Evolutionary conservation across 92 coral and sea anemone genomes (phyloP), one percentile per base, ranked within the genome.

Genomic region (Scolanthus callimorphus): DNA sequence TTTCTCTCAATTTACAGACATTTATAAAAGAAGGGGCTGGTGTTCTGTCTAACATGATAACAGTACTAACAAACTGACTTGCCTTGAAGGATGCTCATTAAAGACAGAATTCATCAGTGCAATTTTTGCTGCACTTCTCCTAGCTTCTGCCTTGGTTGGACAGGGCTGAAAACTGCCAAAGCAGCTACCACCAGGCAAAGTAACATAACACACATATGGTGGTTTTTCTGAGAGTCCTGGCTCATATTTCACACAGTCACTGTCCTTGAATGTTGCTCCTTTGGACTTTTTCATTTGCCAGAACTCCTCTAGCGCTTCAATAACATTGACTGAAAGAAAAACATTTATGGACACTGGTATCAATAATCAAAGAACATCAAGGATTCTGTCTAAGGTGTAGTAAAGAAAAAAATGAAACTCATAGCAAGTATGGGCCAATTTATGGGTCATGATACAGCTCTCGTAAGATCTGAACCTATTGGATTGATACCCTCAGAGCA

Each of bases 61-160:
- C n/a, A n/a, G n/a, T n/a, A n/a, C n/a, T n/a, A n/a, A n/a, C n/a
- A n/a, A n/a, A n/a, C n/a, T n/a, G n/a, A n/a, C n/a, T n/a, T n/a
- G 80, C 97, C 97, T 85, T 21, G 97, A 85, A 8, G 94, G 97
- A 52, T 89, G 97, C 67, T 89, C 97, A 49, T 89, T 85, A 28
- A 89, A 85, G 63, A 89, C 97, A 46, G 97, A 89, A 57, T 85
- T 89, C 97, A 89, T 89, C 19, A 89, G 64, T 9, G 97, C 97
- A 71, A 89, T 85, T 77, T 89, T 89, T 0, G 92, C 97, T 12
- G 97, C 85, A 68, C 97, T 89, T 57, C 94, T 53, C 51, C 52
- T 72, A 29, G 97, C 97, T 49, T 89, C 97, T 11, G 97, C 97
- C 51, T 87, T 85, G 26, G 94, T 89, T 39, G 88, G 87, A 23